These are phyloP conservation scores for Urocynchramus pylzowi DNA, from an alignment of 2,113 vertebrate species.

Conservation along the genomic window DNA sequence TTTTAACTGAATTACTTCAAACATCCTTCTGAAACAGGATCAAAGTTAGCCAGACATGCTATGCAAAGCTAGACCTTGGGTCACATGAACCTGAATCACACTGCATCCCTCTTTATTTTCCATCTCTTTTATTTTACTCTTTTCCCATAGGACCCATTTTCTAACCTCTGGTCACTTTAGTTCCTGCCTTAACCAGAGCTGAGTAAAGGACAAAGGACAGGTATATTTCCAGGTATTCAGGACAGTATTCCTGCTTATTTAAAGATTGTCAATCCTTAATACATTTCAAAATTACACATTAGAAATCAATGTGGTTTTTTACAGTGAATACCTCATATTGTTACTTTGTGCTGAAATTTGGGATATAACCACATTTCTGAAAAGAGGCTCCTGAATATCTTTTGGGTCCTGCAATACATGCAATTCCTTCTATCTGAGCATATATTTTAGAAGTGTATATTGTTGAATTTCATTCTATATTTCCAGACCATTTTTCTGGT, in stretches of 20 bases:
- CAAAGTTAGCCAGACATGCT: neutral
- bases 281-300: no score
- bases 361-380: neutral
- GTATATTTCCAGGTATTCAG: neutral
- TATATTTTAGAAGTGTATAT: neutral
- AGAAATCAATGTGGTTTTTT: neutral
- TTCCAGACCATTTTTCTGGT: neutral
- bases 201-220: neutral
- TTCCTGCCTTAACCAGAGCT: neutral
- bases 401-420: neutral
- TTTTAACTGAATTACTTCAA: neutral
- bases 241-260: neutral
- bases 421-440: neutral
- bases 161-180: neutral
- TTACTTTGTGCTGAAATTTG: neutral
- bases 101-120: neutral
- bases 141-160: neutral
- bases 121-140: neutral
- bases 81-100: neutral
- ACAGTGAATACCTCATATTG: neutral
- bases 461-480: neutral
- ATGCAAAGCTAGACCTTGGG: neutral
- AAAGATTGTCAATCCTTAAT: neutral
- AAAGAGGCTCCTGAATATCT: neutral
- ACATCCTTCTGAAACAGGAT: neutral